A percentile compares a stretch with the other conserved stretches of the same genome.
Conservation (phyloP, 2,113 vertebrate genomes). For the Camelus dromedarius region DNA sequence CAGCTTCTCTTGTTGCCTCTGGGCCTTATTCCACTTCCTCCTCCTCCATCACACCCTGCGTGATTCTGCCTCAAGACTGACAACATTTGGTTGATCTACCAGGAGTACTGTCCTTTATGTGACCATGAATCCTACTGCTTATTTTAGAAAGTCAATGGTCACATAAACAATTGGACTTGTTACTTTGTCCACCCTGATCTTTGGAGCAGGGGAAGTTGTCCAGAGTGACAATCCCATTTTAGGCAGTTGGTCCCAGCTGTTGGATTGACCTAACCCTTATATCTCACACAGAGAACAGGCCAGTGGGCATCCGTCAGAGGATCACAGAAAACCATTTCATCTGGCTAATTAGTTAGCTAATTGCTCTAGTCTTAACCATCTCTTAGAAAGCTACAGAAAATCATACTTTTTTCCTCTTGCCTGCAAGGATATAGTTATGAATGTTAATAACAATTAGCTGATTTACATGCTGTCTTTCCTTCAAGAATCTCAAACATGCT, state of each 20-base stretch:
- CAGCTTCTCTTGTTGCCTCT: not conserved
- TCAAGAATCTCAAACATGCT: slow-evolving; percentile 66
- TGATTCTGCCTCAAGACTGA: not conserved
- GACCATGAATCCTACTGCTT: not conserved
- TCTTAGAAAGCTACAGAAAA: slow-evolving; percentile 55
- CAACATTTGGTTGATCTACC: not conserved
- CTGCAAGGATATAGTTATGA: slow-evolving; percentile 61
- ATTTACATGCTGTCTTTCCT: slow-evolving; percentile 73
- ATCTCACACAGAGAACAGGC: not conserved
- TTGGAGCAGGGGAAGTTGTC: not conserved
- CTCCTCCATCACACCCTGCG: not conserved
- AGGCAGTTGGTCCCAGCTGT: slow-evolving; percentile 7
- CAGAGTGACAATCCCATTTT: not conserved
- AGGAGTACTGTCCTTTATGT: not conserved
- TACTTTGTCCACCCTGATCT: not conserved
- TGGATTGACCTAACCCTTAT: not conserved
- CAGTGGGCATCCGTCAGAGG: not conserved
- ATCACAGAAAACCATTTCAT: slow-evolving; percentile 45
- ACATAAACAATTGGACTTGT: not conserved
- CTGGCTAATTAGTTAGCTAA: slow-evolving; percentile 60
- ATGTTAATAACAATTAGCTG: slow-evolving; percentile 67
- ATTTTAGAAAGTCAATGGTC: slow-evolving; percentile 11
- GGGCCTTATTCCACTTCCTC: not conserved
- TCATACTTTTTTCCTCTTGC: not conserved
- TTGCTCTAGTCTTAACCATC: slow-evolving; percentile 43